phyloP scores from a whole-genome alignment of 2,113 vertebrate species.

The Odocoileus virginianus region DNA sequence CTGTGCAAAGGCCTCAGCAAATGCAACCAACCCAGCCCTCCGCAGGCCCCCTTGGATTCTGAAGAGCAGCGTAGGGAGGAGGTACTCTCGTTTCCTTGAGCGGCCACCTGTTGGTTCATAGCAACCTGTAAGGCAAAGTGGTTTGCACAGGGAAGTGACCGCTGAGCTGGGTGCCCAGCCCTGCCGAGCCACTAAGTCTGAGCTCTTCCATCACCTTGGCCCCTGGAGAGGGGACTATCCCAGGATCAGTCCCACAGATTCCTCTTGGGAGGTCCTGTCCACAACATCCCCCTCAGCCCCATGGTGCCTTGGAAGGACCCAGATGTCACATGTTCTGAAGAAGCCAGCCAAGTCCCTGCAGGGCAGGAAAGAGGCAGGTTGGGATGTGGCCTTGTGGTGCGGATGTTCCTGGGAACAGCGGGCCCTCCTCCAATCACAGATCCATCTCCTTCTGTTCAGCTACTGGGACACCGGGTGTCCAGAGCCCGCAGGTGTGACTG shows the following conservation, averaged over 20 bases:
- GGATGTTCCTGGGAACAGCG: neutral
- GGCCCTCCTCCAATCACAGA: neutral
- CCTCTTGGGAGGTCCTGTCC: neutral
- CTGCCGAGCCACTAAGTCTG: neutral
- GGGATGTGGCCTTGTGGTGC: neutral
- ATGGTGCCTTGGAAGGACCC: neutral
- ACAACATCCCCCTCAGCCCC: neutral
- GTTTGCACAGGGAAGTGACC: neutral
- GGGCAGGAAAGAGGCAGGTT: neutral
- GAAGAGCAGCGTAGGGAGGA: neutral
- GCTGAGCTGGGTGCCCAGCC: neutral
- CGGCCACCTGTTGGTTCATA: neutral
- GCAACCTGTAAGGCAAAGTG: neutral
- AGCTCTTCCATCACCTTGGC: no score
- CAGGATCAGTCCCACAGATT: rapidly evolving
- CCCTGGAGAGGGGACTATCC: neutral
- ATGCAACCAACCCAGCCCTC: rapidly evolving
- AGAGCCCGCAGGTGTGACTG: neutral
- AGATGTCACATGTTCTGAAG: neutral
- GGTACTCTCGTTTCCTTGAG: neutral
- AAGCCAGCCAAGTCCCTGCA: neutral
- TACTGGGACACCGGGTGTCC: neutral
- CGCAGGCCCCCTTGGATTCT: rapidly evolving
- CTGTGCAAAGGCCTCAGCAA: neutral
- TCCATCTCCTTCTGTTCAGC: neutral